Evolutionary conservation across 2,888 invertebrate species (phyloP).

Genomic region (Bellardia pandia): DNA sequence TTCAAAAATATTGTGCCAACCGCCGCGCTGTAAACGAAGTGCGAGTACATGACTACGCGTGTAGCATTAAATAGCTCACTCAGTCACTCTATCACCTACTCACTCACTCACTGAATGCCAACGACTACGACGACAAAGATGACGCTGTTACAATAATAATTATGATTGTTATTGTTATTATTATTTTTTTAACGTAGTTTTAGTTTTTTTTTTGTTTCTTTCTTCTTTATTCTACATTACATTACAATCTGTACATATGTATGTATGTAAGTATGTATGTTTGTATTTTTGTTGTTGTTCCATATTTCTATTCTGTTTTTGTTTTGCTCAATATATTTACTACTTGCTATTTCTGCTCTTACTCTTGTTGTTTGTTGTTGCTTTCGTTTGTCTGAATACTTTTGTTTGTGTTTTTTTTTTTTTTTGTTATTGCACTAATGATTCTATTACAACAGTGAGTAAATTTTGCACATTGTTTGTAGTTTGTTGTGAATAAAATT

Average conservation of each 20-base stretch:
- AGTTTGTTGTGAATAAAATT: neutral
- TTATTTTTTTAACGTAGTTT: conserved; percentile 16
- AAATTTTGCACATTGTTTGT: conserved; percentile 78
- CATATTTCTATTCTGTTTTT: conserved; percentile 51
- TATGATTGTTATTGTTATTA: conserved; percentile 58
- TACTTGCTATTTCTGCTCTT: conserved; percentile 1
- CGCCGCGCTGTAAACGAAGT: conserved; percentile 23
- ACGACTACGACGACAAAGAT: conserved; percentile 10
- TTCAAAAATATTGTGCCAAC: conserved; percentile 25
- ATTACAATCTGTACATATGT: neutral
- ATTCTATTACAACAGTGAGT: conserved; percentile 24
- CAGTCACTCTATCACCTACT: neutral
- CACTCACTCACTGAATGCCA: neutral
- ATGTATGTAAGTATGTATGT: no score
- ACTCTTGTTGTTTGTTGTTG: conserved; percentile 5
- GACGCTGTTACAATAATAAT: conserved; percentile 70
- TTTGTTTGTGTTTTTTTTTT: conserved; percentile 1
- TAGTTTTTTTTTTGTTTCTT: conserved; percentile 30
- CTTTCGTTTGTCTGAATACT: neutral
- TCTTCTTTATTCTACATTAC: neutral
- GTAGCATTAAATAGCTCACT: conserved; percentile 48
- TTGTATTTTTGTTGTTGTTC: conserved; percentile 20
- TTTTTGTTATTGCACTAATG: conserved; percentile 13
- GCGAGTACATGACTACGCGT: conserved; percentile 49
- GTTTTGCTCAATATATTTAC: conserved; percentile 65